A percentile compares a stretch with the other conserved stretches of the same genome.
phyloP scores from a whole-genome alignment of 1,140 invertebrate species.

The Bradynema listronoti region DNA sequence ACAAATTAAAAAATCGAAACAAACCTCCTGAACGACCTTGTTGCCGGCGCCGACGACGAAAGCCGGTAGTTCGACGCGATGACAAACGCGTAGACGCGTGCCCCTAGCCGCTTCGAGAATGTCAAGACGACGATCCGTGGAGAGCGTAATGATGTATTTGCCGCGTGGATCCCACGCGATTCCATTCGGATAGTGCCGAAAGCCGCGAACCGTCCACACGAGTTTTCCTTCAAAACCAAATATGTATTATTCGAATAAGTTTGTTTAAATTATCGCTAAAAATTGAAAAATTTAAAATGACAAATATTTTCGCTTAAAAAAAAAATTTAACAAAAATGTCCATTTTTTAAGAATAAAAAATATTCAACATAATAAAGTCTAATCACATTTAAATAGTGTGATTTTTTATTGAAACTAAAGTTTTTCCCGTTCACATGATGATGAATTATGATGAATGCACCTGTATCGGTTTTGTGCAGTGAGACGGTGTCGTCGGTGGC shows the following conservation, averaged over 20 bases:
- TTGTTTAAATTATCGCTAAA: no score
- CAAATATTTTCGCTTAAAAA: no score
- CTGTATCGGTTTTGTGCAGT: constrained; percentile 24
- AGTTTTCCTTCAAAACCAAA: constrained; percentile 25
- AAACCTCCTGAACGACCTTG: no score
- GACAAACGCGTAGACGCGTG: constrained; percentile 22
- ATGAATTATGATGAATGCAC: constrained; percentile 22
- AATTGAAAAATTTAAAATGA: not conserved
- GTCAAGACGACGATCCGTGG: constrained; percentile 42
- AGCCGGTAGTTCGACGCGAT: constrained; percentile 29
- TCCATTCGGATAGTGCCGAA: constrained; percentile 33
- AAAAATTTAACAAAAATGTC: no score
- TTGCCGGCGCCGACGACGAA: no score
- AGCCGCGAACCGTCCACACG: constrained; percentile 33
- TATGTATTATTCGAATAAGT: no score
- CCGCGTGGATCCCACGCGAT: constrained; percentile 42
- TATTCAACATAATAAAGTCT: no score
- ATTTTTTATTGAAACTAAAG: no score
- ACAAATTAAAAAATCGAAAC: no score
- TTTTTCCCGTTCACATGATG: no score
- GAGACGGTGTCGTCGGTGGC: constrained; percentile 31
- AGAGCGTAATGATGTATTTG: constrained; percentile 41
- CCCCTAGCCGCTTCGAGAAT: constrained; percentile 41
- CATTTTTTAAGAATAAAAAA: no score
- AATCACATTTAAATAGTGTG: no score